Base-by-base conservation (phyloP, 1,140 invertebrate genomes). In the Dendroctonus ponderosae region DNA sequence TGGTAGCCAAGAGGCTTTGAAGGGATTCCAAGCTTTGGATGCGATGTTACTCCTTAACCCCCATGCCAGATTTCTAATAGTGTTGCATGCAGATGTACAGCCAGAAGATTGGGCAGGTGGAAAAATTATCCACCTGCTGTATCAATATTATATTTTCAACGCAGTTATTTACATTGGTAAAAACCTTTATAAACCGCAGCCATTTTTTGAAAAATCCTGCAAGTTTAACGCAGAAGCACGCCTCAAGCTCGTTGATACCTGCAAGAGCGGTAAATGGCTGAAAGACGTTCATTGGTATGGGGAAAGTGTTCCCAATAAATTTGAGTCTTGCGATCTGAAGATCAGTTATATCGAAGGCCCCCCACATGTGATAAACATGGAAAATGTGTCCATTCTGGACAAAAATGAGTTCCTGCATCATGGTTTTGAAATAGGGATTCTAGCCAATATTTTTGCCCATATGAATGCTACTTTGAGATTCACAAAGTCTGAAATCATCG, bases 181-280 rank as follows among this genome's bases (percentile, higher is more conserved):
- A 50, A 68, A 72, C 48, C 42, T 74, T 38, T 74, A 68, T 46
- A 69, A 64, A n/a, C 70, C 70, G 69, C 69, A 71, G 41, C 75
- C 73, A 0, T 74, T 72, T 56, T 51, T 43, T 26, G 49, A 72
- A 9, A 66, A 59, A 7, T 56, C 56, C 11, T 75, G 74, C 41
- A 69, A 11, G 2, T 54, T 66, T 12, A 50, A 69, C 46, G 62
- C 63, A 14, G 14, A 69, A 12, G 49, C 60, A 7, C 42, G 63
- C 12, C 39, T 62, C 12, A 51, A 61, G 11, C 14, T 53, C 6
- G 63, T 68, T 49, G 66, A 68, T 40, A 52, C 38, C 2, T 68
- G 66, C 40, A 58, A 5, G 8, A 39, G 62, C 53, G 66, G 66
- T 43, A 43, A 8, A 15, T 68, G 48, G 12, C 41, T 6, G 6